Evolutionary conservation across 2,797 vertebrate genomes (phyloP), one percentile per base, ranked within the genome.

Genomic region (Eremophila alpestris): DNA sequence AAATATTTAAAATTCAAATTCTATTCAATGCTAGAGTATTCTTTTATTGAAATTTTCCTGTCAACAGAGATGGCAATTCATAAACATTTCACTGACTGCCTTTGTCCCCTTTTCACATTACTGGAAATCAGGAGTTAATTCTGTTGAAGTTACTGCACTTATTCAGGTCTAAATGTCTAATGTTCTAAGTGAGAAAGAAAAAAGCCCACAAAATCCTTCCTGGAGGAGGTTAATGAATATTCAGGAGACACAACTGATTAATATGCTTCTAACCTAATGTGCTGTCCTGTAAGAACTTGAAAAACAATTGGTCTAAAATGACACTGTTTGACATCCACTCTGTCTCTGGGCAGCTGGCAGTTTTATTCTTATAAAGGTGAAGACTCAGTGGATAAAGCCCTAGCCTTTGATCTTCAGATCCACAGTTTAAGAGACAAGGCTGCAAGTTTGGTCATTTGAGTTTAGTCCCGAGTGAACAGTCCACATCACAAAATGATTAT

Each of bases 231-330:
- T 95, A 87, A 93, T 93, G 78, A 95, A 95, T 94, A 96, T 94
- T 92, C 83, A 96, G 52, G 71, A 87, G 90, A 68, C 59, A 87
- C 41, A 93, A 63, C 34, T 90, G 58, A 95, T 96, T 96, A 95
- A 95, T 91, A 94, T 93, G 84, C 92, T 87, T 82, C 91, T 94
- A 94, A 89, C 67, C 91, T 94, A 92, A 92, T 95, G 80, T 93
- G 74, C 83, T 89, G 94, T 96, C 90, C 95, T 96, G 70, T 92
- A 95, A 94, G 83, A 90, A 91, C 88, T 74, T 94, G 90, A 83
- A 93, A 96, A 96, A 82, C 88, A 90, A 95, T 96, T 96, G 95
- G 86, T 96, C 74, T 64, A 49, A 90, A 94, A 81, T 95, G 56
- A 80, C 80, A 55, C 82, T 79, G 55, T 93, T 94, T 91, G 78